Evolutionary conservation across 2,797 vertebrate genomes (phyloP).

Genomic region (Crocidura indochinensis): DNA sequence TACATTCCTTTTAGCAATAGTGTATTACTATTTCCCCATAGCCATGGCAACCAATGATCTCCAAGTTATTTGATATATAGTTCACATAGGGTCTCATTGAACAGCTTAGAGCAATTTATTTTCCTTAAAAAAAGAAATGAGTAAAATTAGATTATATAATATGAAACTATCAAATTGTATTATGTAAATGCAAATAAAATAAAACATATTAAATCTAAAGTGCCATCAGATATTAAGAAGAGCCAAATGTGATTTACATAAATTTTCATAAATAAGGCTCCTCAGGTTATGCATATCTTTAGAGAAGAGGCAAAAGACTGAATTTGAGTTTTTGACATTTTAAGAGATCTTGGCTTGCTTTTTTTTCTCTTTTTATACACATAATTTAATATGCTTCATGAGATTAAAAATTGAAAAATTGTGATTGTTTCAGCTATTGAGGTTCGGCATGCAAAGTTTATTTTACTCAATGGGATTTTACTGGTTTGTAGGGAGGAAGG

Average conservation of each 20-base stretch:
- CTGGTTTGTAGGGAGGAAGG: neutral
- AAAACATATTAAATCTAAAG: slow-evolving; percentile 67
- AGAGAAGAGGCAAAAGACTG: neutral
- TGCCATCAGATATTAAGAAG: slow-evolving; percentile 72
- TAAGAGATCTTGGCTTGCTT: neutral
- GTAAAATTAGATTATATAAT: slow-evolving; percentile 81
- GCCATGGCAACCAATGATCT: slow-evolving; percentile 70
- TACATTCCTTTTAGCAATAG: slow-evolving; percentile 37
- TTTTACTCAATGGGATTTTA: neutral
- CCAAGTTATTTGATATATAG: slow-evolving; percentile 65
- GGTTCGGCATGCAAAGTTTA: neutral
- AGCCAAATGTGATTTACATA: slow-evolving; percentile 47
- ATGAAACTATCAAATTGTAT: slow-evolving; percentile 75
- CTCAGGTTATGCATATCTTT: slow-evolving; percentile 26
- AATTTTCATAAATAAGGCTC: slow-evolving; percentile 71
- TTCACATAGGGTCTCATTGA: slow-evolving; percentile 61
- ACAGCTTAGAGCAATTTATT: slow-evolving; percentile 73
- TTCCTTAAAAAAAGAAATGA: slow-evolving; percentile 71
- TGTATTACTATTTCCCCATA: slow-evolving; percentile 56
- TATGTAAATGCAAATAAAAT: slow-evolving; percentile 75
- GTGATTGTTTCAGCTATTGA: neutral
- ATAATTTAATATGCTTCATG: neutral
- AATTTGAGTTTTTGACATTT: slow-evolving; percentile 1
- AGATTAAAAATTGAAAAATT: slow-evolving; percentile 42
- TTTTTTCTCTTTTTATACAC: neutral